Conservation (phyloP, 2,888 invertebrate species). For the Parnassius orleans region DNA sequence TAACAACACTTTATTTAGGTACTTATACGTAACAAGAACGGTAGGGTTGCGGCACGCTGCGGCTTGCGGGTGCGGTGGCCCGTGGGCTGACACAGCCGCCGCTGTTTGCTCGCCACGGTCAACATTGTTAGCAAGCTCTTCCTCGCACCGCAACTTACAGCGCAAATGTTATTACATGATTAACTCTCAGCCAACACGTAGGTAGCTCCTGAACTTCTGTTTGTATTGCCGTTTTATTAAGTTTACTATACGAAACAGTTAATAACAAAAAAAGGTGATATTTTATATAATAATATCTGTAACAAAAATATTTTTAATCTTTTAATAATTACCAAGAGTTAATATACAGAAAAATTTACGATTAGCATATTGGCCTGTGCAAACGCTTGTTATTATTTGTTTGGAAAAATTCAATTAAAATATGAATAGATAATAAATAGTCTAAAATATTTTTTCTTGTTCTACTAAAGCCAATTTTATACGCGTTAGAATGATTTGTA, state of each 20-base stretch:
- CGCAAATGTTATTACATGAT: constrained; percentile 75
- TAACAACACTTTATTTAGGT: constrained; percentile 11
- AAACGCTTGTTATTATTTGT: no score
- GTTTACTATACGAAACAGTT: constrained; percentile 45
- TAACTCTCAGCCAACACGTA: constrained; percentile 63
- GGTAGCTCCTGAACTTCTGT: constrained; percentile 50
- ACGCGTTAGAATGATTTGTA: no score
- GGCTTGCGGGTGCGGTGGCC: constrained; percentile 50
- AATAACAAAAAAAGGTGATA: no score
- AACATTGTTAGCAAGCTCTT: constrained; percentile 70
- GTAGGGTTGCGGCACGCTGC: constrained; percentile 43
- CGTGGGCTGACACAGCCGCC: constrained; percentile 67
- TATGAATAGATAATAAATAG: no score
- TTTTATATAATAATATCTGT: no score
- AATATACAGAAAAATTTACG: no score
- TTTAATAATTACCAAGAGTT: no score
- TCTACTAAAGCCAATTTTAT: no score
- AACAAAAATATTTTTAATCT: no score
- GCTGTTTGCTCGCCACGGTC: constrained; percentile 71
- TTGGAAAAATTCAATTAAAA: no score
- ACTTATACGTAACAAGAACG: constrained; percentile 38
- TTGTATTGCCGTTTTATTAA: constrained; percentile 61
- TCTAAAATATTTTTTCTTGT: no score
- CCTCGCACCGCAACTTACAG: constrained; percentile 33
- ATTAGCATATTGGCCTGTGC: no score